A percentile compares a stretch with the other conserved stretches of the same genome.
phyloP scores from a whole-genome alignment of 2,797 vertebrate species.

The Lophotriccus pileatus region DNA sequence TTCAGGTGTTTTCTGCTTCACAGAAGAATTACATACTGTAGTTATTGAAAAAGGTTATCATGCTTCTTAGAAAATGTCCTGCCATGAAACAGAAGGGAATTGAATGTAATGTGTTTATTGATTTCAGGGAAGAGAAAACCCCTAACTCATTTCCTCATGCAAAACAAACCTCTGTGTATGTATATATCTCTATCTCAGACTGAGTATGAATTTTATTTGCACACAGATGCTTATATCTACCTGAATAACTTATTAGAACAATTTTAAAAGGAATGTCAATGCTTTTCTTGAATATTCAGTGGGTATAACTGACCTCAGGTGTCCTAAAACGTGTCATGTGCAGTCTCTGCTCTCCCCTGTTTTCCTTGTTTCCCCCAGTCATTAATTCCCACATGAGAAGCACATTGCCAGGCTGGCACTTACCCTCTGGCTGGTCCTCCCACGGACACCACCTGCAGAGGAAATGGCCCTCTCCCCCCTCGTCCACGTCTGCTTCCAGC shows the following conservation, averaged over 20 bases:
- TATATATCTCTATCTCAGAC: neutral
- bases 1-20: slow-evolving; percentile 16
- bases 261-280: neutral
- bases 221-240: neutral
- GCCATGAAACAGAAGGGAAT: neutral
- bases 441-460: slow-evolving; percentile 92
- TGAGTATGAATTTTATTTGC: neutral
- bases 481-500: slow-evolving; percentile 86
- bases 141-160: neutral
- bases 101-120: neutral
- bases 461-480: slow-evolving; percentile 86
- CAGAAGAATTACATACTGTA: neutral
- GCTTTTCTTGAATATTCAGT: neutral
- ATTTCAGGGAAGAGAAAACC: neutral
- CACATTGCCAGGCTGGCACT: neutral
- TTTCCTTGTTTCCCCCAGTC: neutral
- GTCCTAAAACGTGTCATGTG: neutral
- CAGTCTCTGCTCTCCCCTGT: neutral
- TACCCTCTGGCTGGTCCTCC: slow-evolving; percentile 90
- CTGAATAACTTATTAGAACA: neutral
- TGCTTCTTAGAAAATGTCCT: neutral
- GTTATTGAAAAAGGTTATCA: neutral
- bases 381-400: neutral
- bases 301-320: neutral
- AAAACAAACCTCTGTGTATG: neutral